Evolutionary conservation across 1,140 invertebrate species (phyloP).

Genomic region (Wasmannia auropunctata): DNA sequence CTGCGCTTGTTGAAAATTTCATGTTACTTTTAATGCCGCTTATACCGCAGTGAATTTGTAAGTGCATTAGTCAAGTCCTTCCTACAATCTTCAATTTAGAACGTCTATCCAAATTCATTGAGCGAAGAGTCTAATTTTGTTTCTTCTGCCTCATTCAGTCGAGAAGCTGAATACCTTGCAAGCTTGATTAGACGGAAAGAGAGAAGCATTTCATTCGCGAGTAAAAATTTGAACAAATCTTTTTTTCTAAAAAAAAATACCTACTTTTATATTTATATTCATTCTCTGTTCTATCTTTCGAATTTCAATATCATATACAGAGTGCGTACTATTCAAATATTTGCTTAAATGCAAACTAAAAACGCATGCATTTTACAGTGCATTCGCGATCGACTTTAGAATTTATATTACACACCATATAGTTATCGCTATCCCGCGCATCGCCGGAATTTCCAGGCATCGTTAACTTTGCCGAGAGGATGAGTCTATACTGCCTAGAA

Average conservation of each 20-base stretch:
- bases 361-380: not conserved
- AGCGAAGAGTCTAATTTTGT: not conserved
- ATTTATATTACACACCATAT: not conserved
- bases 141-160: not conserved
- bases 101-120: not conserved
- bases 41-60: not conserved
- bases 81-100: not conserved
- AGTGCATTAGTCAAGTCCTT: not conserved
- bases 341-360: not conserved
- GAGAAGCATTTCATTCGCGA: not conserved
- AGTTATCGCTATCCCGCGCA: not conserved
- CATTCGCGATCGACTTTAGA: not conserved
- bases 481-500: constrained; percentile 16
- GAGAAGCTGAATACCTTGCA: not conserved
- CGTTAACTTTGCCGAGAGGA: not conserved
- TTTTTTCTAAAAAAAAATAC: not conserved
- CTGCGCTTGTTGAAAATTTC: not conserved
- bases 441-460: not conserved
- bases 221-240: not conserved
- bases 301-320: not conserved
- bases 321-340: not conserved
- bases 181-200: not conserved
- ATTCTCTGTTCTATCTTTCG: not conserved
- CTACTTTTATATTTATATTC: not conserved
- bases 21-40: not conserved